Evolutionary conservation across 35 echinoderm and acorn worm genomes (phyloP), one percentile per base, ranked within the genome.

Genomic region (Ophioderma brevispina): DNA sequence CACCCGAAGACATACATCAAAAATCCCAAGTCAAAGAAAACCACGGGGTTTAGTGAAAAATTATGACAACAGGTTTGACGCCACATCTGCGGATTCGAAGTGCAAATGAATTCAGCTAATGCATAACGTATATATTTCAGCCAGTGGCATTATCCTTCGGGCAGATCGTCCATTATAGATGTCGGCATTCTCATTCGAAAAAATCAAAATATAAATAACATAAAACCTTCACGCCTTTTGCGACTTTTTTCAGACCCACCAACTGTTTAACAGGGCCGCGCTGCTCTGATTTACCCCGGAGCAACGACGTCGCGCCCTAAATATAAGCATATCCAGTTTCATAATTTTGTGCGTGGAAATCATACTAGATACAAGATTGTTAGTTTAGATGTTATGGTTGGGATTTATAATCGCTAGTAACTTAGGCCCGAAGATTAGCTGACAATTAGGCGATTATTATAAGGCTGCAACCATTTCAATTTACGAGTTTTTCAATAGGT

Each of bases 201-300:
- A 70, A 70, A n/a, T n/a, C n/a, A 70, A 70, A 70, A 70, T 70
- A 70, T 70, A 70, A 70, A 70, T 70, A 70, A 70, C 59, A 70
- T 70, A 25, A 30, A 25, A 70, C n/a, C 59, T 3, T 8, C 41
- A 8, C 59, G 59, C 59, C 59, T 30, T 70, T 70, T 70, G 59
- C 10, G 59, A 70, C 17, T 25, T 2, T 15, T 4, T 30, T 70
- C 59, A 30, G n/a, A n/a, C n/a, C n/a, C n/a, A n/a, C n/a, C n/a
- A 30, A 70, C 59, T 70, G 59, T 70, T 70, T 70, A 70, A 70
- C 59, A 70, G 59, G 10, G 59, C 59, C 59, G 59, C 59, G 59
- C n/a, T n/a, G n/a, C n/a, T n/a, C n/a, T n/a, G n/a, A n/a, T 13
- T 70, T 30, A 25, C 59, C 59, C 59, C 28, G 59, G 10, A 70